A percentile compares a stretch with the other conserved stretches of the same genome.
Conservation (phyloP, 2,113 vertebrate genomes). For the Myotis yumanensis region DNA sequence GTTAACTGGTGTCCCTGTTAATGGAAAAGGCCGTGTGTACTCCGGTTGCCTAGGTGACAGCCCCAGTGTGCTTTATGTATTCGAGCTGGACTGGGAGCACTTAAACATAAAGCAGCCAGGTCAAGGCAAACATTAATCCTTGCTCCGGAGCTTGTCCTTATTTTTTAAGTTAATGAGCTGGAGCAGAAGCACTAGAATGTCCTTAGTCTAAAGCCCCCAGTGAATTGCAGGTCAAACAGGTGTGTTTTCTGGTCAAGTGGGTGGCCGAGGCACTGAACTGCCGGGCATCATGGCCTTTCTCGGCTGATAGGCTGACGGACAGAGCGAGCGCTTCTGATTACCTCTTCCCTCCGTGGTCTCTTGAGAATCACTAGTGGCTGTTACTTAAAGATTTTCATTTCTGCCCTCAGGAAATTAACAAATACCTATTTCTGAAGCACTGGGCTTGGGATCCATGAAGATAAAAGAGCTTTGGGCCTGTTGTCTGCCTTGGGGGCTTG, state of each 20-base stretch:
- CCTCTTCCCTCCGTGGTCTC: not conserved
- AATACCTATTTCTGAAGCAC: not conserved
- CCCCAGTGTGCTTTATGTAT: not conserved
- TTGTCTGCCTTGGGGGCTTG: not conserved
- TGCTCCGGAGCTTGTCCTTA: constrained; percentile 10
- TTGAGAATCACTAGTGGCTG: not conserved
- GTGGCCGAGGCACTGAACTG: not conserved
- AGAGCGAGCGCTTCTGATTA: not conserved
- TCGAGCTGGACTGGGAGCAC: not conserved
- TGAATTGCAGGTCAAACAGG: not conserved
- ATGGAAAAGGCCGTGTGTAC: not conserved
- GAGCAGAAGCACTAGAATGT: constrained; percentile 22
- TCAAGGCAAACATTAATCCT: constrained; percentile 37
- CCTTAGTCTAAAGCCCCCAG: not conserved
- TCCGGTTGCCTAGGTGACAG: not conserved
- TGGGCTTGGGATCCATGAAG: not conserved
- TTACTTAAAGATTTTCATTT: not conserved
- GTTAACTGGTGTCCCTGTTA: not conserved
- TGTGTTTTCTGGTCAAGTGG: not conserved
- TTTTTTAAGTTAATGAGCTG: constrained; percentile 40
- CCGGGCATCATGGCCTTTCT: not conserved
- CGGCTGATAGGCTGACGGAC: not conserved
- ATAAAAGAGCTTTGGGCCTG: not conserved
- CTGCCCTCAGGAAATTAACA: not conserved
- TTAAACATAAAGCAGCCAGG: constrained; percentile 47